Conservation (phyloP, 2,113 vertebrate species). For the Conger conger region DNA sequence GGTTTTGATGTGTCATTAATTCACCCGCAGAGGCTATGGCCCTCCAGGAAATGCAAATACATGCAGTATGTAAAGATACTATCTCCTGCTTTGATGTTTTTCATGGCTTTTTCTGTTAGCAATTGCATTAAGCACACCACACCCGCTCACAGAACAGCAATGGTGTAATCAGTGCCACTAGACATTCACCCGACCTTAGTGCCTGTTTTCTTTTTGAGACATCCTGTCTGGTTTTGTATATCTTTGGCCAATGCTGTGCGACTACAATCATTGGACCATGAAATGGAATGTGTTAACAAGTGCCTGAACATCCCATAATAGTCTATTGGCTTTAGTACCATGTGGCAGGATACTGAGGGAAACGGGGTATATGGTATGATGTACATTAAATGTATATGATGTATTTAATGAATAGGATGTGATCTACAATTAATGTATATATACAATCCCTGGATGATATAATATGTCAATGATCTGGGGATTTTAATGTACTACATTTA, state of each 20-base stretch:
- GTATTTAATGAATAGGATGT: too few species aligned
- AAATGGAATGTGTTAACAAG: neutral
- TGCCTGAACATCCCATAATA: conserved; percentile 6
- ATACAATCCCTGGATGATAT: too few species aligned
- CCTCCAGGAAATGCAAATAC: too few species aligned
- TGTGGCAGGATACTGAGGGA: neutral
- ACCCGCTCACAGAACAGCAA: neutral
- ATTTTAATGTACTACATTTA: too few species aligned
- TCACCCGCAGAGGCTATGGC: too few species aligned
- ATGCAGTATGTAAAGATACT: neutral
- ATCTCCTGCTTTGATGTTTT: too few species aligned
- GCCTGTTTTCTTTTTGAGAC: neutral
- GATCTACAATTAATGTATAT: too few species aligned
- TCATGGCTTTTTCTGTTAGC: too few species aligned
- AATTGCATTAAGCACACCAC: too few species aligned
- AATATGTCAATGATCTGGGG: too few species aligned
- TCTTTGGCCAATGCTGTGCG: neutral
- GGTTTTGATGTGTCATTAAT: too few species aligned
- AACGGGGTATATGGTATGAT: neutral
- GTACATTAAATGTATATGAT: too few species aligned
- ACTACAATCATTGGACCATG: neutral
- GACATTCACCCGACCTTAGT: neutral
- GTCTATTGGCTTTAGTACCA: neutral
- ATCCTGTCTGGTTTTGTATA: neutral
- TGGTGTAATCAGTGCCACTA: neutral